phyloP scores from a whole-genome alignment of 2,113 vertebrate species.

The Litocranius walleri region DNA sequence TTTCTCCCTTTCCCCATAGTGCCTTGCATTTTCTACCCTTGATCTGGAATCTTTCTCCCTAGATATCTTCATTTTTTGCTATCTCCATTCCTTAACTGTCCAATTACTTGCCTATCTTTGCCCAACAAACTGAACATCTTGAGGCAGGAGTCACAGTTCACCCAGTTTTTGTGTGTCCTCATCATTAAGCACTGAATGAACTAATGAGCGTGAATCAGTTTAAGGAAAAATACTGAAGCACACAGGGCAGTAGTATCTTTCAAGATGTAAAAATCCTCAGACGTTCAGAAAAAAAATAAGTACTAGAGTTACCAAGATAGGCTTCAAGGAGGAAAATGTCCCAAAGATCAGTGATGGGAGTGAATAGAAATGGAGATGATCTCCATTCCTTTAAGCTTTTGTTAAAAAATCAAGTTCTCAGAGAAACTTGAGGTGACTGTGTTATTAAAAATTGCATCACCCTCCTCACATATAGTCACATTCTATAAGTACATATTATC shows the following conservation, averaged over 20 bases:
- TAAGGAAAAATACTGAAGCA: neutral
- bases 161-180: neutral
- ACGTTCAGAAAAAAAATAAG: neutral
- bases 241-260: neutral
- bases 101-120: neutral
- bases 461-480: neutral
- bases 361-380: neutral
- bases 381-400: neutral
- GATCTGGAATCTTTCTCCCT: neutral
- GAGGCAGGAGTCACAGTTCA: neutral
- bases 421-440: neutral
- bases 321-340: neutral
- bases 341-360: neutral
- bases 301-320: neutral
- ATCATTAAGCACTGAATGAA: neutral
- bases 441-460: slow-evolving; percentile 8
- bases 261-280: neutral
- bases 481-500: neutral
- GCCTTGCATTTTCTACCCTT: neutral
- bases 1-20: neutral
- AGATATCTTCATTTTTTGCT: neutral
- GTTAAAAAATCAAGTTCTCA: neutral
- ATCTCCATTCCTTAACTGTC: neutral
- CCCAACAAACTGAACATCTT: neutral
- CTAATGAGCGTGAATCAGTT: neutral